Evolutionary conservation across 2,888 invertebrate genomes (phyloP).

Genomic region (Eupithecia abbreviata): DNA sequence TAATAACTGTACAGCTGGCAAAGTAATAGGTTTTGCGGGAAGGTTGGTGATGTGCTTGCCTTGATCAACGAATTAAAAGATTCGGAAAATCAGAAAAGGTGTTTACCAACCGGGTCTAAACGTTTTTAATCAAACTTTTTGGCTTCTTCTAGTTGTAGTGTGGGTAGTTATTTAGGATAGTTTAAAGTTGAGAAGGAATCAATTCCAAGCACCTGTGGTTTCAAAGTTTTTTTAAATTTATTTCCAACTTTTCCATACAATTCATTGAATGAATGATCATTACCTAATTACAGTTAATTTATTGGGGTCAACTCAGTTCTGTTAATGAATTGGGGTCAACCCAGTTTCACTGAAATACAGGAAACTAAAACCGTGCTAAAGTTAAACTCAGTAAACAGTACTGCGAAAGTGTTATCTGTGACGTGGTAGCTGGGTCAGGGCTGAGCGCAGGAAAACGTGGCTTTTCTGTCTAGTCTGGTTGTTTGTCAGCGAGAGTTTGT

Average conservation of each 20-base stretch:
- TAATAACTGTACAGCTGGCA: slow-evolving; percentile 4
- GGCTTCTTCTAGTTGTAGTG: background rate
- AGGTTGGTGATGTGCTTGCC: background rate
- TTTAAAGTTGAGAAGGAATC: background rate
- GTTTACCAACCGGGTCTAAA: background rate
- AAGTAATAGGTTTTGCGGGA: background rate
- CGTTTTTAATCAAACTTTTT: background rate
- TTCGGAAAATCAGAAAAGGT: background rate
- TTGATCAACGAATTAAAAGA: background rate
- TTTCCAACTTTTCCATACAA: background rate
- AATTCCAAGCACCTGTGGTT: background rate
- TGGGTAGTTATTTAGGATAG: background rate
- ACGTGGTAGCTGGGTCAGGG: slow-evolving; percentile 46
- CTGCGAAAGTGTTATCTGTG: slow-evolving; percentile 45
- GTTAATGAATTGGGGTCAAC: background rate
- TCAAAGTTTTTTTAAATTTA: background rate
- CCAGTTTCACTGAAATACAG: background rate
- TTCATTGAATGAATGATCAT: background rate
- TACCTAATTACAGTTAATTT: background rate
- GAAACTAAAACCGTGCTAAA: background rate
- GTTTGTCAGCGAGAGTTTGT: slow-evolving; percentile 7
- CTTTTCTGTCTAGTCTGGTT: slow-evolving; percentile 25
- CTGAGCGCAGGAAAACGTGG: slow-evolving; percentile 48
- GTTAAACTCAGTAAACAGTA: slow-evolving; percentile 34
- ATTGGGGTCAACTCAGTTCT: background rate